Evolutionary conservation across 1,140 invertebrate genomes (phyloP).

Genomic region (Vanessa tameamea): DNA sequence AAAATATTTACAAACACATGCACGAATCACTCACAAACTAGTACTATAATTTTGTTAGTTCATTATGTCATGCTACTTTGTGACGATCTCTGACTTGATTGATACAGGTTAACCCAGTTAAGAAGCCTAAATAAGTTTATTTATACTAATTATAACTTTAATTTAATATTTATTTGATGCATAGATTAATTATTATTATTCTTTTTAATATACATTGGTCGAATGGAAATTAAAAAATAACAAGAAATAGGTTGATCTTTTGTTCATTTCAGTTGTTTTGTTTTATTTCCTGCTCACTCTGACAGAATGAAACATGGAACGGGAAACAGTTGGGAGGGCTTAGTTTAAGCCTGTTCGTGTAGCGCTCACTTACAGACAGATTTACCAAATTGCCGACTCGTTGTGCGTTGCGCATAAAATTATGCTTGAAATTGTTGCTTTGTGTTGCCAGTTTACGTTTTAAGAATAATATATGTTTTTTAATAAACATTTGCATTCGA

Average conservation of each 20-base stretch:
- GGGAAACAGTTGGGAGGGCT: slow-evolving; percentile 63
- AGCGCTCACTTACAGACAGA: slow-evolving; percentile 50
- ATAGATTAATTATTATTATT: too few species aligned
- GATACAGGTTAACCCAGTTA: too few species aligned
- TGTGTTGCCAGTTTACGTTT: not conserved
- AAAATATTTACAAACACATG: not conserved
- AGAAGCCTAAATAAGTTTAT: too few species aligned
- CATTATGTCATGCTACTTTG: too few species aligned
- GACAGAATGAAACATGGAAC: slow-evolving; percentile 51
- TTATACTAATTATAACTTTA: too few species aligned
- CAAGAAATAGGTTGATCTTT: not conserved
- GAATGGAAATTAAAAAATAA: not conserved
- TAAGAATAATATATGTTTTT: not conserved
- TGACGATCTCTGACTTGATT: too few species aligned
- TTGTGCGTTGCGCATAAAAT: slow-evolving; percentile 23
- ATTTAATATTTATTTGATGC: too few species aligned
- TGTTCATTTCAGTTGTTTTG: slow-evolving; percentile 12
- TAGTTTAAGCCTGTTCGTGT: slow-evolving; percentile 57
- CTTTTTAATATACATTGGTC: not conserved
- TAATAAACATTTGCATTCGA: too few species aligned
- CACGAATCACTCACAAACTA: too few species aligned
- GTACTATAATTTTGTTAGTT: too few species aligned
- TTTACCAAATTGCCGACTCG: slow-evolving; percentile 48
- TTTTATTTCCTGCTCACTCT: slow-evolving; percentile 24
- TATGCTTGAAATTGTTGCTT: slow-evolving; percentile 6